A percentile compares a stretch with the other conserved stretches of the same genome.
phyloP scores from a whole-genome alignment of 2,797 vertebrate species.

The Sebastiscus tertius region DNA sequence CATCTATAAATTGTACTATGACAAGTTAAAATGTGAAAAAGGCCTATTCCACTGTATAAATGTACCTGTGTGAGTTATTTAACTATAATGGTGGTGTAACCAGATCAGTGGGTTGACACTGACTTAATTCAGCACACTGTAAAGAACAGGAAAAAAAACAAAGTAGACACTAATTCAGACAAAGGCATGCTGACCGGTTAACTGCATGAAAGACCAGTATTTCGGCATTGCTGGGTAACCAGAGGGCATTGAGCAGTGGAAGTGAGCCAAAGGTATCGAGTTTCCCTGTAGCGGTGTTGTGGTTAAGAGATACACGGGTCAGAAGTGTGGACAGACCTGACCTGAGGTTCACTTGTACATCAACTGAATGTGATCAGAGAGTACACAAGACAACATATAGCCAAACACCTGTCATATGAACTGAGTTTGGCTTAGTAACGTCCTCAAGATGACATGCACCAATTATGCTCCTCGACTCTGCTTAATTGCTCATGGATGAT shows the following conservation, averaged over 20 bases:
- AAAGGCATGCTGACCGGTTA: background rate
- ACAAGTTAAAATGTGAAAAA: background rate
- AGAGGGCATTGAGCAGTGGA: slow-evolving; percentile 15
- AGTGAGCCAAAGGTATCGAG: slow-evolving; percentile 29
- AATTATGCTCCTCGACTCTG: background rate
- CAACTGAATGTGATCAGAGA: background rate
- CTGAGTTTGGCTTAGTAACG: background rate
- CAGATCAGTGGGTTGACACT: slow-evolving; percentile 14
- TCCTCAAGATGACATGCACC: slow-evolving; percentile 3
- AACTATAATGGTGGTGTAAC: background rate
- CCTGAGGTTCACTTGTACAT: slow-evolving; percentile 25
- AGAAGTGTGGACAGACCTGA: slow-evolving; percentile 5
- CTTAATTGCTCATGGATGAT: slow-evolving; percentile 23
- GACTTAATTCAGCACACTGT: slow-evolving; percentile 13
- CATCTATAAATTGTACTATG: background rate
- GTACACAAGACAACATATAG: background rate
- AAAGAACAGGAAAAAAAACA: slow-evolving; percentile 4
- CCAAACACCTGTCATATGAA: background rate
- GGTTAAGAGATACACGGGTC: slow-evolving; percentile 29
- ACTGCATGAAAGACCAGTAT: slow-evolving; percentile 36
- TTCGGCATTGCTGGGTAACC: slow-evolving; percentile 50
- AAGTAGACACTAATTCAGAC: slow-evolving; percentile 17
- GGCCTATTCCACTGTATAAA: background rate
- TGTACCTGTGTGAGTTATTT: background rate
- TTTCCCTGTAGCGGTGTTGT: slow-evolving; percentile 32